Evolutionary conservation across 2,888 invertebrate species (phyloP), one percentile per base, ranked within the genome.

Genomic region (Diogma glabrata): DNA sequence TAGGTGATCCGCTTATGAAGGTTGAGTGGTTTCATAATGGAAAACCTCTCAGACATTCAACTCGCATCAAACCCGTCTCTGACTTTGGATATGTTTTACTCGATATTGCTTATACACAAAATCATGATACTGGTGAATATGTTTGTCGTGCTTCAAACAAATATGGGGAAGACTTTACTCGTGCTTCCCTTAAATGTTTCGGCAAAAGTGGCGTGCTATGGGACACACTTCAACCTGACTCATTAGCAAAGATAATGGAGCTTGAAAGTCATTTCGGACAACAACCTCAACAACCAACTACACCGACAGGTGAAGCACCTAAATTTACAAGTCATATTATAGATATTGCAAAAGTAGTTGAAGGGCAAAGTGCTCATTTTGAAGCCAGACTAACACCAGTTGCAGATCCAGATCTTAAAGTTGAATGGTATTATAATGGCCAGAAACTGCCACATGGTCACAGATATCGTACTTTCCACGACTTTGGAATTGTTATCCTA

Each of bases 21-120:
- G 90, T 94, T 20, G 95, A 96, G 72, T 97, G 96, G 96, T 95
- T 88, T 73, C 91, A 91, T 63, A 92, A 99, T 66, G 93, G 91
- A 5, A 78, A 88, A 62, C 88, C 91, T 1, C 71, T 99, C 58
- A 79, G 88, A 52, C 89, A 92, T 64, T 88, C 90, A 3, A 87
- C 87, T 19, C 79, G 95, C 56, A 91, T 93, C 61, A 93, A 94
- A 71, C 87, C 87, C 55, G 89, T 95, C 1, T 90, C 90, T 45
- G 95, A 95, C 67, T 95, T 95, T 64, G 95, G 95, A 47, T 95
- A 90, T 65, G 93, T 94, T 10, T 84, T 92, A 8, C 78, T 95
- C 72, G 94, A 95, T 62, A 91, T 95, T 62, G 84, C 92, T n/a
- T 91, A 92, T 60, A 83, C 92, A 26, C 89, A 93, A 72, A 84